Conservation (phyloP, 2,888 invertebrate species). For the Xestia c-nigrum region DNA sequence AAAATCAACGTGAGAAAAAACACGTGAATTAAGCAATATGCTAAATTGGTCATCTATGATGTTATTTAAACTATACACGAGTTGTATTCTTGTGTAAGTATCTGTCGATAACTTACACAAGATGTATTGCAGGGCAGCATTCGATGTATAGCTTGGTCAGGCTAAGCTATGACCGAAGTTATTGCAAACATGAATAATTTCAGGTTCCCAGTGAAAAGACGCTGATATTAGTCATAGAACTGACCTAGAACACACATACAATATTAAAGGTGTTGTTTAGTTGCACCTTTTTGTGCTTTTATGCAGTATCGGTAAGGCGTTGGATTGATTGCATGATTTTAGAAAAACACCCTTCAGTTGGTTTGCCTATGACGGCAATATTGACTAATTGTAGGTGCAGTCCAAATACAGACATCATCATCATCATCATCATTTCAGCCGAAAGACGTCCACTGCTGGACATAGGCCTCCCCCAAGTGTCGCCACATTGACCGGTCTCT, state of each 20-base stretch:
- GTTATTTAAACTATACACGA: slow-evolving; percentile 14
- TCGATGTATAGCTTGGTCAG: neutral
- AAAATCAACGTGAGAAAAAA: slow-evolving; percentile 19
- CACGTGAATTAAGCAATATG: slow-evolving; percentile 21
- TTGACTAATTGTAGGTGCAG: neutral
- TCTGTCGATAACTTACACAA: slow-evolving; percentile 37
- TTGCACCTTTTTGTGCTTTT: neutral
- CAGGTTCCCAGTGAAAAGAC: neutral
- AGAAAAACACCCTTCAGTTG: neutral
- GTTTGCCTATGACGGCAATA: neutral
- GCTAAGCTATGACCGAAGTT: neutral
- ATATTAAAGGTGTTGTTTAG: neutral
- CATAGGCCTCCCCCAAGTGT: too few species aligned
- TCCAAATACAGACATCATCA: too few species aligned
- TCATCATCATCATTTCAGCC: too few species aligned
- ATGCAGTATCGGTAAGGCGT: neutral
- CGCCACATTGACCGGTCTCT: too few species aligned
- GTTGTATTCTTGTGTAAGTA: too few species aligned
- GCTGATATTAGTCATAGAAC: neutral
- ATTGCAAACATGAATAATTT: neutral
- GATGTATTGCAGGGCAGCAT: slow-evolving; percentile 26
- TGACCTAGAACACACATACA: neutral
- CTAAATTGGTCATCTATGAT: slow-evolving; percentile 22
- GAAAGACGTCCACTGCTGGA: too few species aligned
- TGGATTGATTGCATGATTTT: neutral